Evolutionary conservation across 2,888 invertebrate genomes (phyloP), one percentile per base, ranked within the genome.

Genomic region (Chloroclystis v-ata): DNA sequence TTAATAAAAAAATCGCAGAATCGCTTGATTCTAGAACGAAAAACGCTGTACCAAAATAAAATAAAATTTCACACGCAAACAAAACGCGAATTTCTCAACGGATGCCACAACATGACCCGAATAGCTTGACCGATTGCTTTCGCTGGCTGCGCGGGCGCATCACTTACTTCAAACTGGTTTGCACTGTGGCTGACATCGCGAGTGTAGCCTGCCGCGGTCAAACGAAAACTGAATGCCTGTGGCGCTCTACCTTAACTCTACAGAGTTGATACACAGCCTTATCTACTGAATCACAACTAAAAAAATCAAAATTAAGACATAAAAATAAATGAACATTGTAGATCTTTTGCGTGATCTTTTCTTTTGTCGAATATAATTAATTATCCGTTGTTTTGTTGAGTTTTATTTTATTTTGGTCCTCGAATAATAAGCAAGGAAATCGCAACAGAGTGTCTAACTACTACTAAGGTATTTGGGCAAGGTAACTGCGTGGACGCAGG

Each of bases 131-230:
- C 49, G 49, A 50, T 41, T 35, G 76, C 75, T 80, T 80, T 79
- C 77, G 66, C 67, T n/a, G n/a, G n/a, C 56, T 49, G 5, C 33
- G 35, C 35, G 10, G 16, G 20, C 35, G 10, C 65, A 53, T 60
- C 68, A 81, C 83, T 82, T 80, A 82, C 82, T 79, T 82, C 55
- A 77, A 70, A 74, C 75, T 82, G 42, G 78, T 75, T 68, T 82
- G 71, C 44, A 84, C 72, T 35, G 84, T 72, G 45, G 86, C 83
- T 54, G 85, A 78, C 86, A 85, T 43, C 4, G 28, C 48, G 51
- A 39, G 20, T 25, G 63, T 48, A 44, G 58, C 54, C 50, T 9
- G 26, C 16, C 54, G 52, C 50, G 13, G 7, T 35, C 11, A 16
- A 11, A 20, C 7, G 20, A 16, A 7, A 20, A 35, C 35, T 35